These are phyloP conservation scores for Agrochola macilenta DNA, from an alignment of 2,888 invertebrate species.

Conservation along the genomic window DNA sequence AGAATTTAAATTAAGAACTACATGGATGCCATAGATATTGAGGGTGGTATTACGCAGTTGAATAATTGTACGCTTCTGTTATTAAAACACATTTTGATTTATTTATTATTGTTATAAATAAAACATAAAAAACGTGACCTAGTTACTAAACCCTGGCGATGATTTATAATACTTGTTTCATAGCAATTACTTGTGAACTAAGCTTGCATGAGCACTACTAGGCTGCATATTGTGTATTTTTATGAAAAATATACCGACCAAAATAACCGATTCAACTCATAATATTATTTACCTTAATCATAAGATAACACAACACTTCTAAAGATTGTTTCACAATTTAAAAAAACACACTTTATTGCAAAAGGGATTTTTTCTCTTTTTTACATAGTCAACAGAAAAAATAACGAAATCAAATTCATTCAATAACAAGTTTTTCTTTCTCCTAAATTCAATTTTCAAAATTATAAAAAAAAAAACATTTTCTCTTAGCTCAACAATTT, in stretches of 20 bases:
- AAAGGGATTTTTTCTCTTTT: neutral
- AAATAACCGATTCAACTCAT: neutral
- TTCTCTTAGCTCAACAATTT: no score
- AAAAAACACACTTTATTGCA: neutral
- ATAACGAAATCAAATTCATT: neutral
- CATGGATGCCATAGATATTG: conserved; percentile 9
- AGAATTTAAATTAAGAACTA: conserved; percentile 47
- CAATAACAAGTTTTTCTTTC: no score
- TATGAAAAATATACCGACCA: neutral
- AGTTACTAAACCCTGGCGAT: conserved; percentile 6
- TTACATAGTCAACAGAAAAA: neutral
- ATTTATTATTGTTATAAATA: neutral
- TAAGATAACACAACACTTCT: neutral
- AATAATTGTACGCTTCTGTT: neutral
- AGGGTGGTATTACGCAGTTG: neutral
- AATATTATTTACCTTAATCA: neutral
- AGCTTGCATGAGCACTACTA: conserved; percentile 4
- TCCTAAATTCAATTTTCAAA: no score
- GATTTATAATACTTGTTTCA: conserved; percentile 21
- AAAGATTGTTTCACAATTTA: neutral
- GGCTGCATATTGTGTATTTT: conserved; percentile 14
- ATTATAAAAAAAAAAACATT: no score
- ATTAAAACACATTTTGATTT: neutral
- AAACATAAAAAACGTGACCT: neutral
- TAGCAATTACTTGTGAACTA: conserved; percentile 30